These are phyloP conservation scores for Meandrusa payeni DNA, from an alignment of 2,888 invertebrate species.

Conservation along the genomic window DNA sequence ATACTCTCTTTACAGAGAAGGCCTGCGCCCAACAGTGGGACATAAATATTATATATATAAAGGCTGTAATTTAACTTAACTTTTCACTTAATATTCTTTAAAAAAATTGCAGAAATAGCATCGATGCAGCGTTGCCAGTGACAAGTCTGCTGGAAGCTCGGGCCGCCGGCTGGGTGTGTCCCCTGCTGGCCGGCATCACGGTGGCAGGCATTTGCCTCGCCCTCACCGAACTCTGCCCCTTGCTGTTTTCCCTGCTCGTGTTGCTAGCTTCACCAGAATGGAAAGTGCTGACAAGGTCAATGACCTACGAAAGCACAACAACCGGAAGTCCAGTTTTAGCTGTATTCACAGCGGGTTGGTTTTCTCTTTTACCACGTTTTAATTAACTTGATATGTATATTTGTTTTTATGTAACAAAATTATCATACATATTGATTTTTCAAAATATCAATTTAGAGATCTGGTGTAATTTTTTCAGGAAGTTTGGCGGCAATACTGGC, in stretches of 20 bases:
- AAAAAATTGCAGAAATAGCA: slow-evolving; percentile 74
- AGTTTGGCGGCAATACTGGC: slow-evolving; percentile 83
- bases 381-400: too few relatives aligned
- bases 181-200: slow-evolving; percentile 80
- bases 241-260: slow-evolving; percentile 77
- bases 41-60: too few relatives aligned
- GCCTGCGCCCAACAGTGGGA: too few relatives aligned
- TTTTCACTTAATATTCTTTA: slow-evolving; percentile 14
- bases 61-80: too few relatives aligned
- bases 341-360: slow-evolving; percentile 81
- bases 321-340: slow-evolving; percentile 83
- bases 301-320: slow-evolving; percentile 80
- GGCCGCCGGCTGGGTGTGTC: slow-evolving; percentile 82
- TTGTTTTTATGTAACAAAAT: too few relatives aligned
- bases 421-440: too few relatives aligned
- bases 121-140: slow-evolving; percentile 81
- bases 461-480: slow-evolving; percentile 74
- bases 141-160: slow-evolving; percentile 81
- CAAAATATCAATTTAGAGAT: too few relatives aligned
- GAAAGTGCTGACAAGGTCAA: slow-evolving; percentile 81
- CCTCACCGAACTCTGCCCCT: slow-evolving; percentile 82
- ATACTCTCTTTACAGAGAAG: too few relatives aligned
- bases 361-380: too few relatives aligned
- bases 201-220: slow-evolving; percentile 82
- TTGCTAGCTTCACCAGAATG: slow-evolving; percentile 82